These are phyloP conservation scores for Onthophagus taurus DNA, from an alignment of 1,140 invertebrate genomes.

Conservation along the genomic window DNA sequence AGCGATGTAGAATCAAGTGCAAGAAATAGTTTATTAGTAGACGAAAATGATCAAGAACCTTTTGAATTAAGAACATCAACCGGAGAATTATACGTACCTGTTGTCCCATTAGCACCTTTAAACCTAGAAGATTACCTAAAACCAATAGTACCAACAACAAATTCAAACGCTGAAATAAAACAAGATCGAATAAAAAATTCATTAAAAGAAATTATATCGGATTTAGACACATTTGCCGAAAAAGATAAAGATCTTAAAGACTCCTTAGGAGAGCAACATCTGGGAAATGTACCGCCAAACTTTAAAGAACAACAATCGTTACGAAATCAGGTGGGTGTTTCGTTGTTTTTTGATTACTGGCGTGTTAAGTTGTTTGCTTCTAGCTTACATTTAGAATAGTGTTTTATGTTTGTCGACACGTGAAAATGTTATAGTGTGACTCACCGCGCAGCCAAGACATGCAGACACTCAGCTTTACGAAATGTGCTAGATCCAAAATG, in stretches of 20 bases:
- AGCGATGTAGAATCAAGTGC: too few species aligned
- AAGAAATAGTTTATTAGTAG: too few species aligned
- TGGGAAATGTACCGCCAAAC: not conserved
- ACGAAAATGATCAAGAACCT: too few species aligned
- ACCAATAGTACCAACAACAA: not conserved
- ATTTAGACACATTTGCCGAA: conserved; percentile 47
- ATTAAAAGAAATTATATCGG: conserved; percentile 50
- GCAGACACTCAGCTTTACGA: not conserved
- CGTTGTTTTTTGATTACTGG: too few species aligned
- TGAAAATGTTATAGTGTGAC: not conserved
- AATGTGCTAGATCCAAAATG: conserved; percentile 2
- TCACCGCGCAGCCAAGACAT: not conserved
- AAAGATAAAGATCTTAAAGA: conserved; percentile 30
- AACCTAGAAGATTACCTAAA: conserved; percentile 9
- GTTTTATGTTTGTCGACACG: not conserved
- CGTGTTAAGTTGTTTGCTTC: not conserved
- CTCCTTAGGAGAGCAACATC: not conserved
- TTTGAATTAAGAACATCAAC: conserved; percentile 5
- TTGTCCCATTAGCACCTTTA: conserved; percentile 5
- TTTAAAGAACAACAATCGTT: too few species aligned
- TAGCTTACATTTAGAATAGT: not conserved
- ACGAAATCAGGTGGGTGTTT: too few species aligned
- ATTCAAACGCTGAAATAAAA: conserved; percentile 36
- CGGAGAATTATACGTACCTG: conserved; percentile 9
- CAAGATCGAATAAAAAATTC: conserved; percentile 47